Conservation (phyloP, 2,888 invertebrate genomes). For the Parthenolecanium corni region DNA sequence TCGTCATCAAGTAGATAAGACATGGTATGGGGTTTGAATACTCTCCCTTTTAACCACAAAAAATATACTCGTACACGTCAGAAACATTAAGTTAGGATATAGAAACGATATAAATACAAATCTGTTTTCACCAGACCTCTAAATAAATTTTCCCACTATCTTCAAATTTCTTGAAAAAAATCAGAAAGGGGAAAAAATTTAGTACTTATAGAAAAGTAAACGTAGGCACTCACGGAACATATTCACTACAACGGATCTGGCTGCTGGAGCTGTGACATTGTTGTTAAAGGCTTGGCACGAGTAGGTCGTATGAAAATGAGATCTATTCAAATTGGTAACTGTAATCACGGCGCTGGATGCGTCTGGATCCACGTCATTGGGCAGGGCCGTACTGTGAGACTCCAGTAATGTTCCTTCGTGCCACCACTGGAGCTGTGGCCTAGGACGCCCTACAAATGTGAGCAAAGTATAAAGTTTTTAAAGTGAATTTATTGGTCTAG, state of each 20-base stretch:
- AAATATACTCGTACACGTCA: too few relatives aligned
- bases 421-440: slow-evolving; percentile 65
- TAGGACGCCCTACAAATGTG: slow-evolving; percentile 50
- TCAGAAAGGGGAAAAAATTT: too few relatives aligned
- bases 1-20: too few relatives aligned
- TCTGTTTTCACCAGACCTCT: too few relatives aligned
- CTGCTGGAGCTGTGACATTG: slow-evolving; percentile 52
- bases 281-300: slow-evolving; percentile 64
- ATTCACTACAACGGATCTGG: slow-evolving; percentile 55
- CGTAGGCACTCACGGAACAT: slow-evolving; percentile 52
- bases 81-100: too few relatives aligned
- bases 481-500: too few relatives aligned
- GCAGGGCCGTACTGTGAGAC: not conserved
- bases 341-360: slow-evolving; percentile 34
- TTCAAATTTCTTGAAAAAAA: too few relatives aligned
- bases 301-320: slow-evolving; percentile 54
- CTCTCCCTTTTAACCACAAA: too few relatives aligned
- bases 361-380: slow-evolving; percentile 41
- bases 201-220: too few relatives aligned
- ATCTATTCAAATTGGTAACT: slow-evolving; percentile 46
- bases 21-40: too few relatives aligned
- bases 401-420: slow-evolving; percentile 53
- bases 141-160: too few relatives aligned
- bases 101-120: too few relatives aligned
- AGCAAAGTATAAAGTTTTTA: not conserved